Conservation (phyloP, 1,140 invertebrate genomes). For the Pemphigus obesinymphae region DNA sequence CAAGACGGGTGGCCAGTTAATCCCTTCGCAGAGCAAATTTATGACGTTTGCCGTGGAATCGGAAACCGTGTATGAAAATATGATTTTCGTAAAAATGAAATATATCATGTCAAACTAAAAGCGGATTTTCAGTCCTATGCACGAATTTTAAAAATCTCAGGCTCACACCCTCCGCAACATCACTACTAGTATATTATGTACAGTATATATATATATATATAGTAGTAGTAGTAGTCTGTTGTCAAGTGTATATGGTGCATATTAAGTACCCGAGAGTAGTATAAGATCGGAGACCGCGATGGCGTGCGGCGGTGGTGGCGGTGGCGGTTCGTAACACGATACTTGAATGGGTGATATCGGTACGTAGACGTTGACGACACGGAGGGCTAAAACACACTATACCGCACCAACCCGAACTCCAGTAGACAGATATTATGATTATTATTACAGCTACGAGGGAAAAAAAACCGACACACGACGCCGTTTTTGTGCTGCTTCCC, state of each 20-base stretch:
- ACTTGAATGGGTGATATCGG: conserved; percentile 19
- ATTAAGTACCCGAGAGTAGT: background rate
- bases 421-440: background rate
- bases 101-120: too few relatives aligned
- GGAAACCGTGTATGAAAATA: too few relatives aligned
- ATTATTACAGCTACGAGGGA: too few relatives aligned
- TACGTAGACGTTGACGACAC: background rate
- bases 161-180: too few relatives aligned
- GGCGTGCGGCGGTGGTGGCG: background rate
- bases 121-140: too few relatives aligned
- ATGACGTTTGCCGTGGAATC: too few relatives aligned
- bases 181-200: conserved; percentile 4
- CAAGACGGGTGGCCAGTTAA: too few relatives aligned
- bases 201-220: too few relatives aligned
- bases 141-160: too few relatives aligned
- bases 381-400: conserved; percentile 12
- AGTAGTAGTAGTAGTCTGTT: background rate
- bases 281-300: background rate
- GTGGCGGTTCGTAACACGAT: background rate
- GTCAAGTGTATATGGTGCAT: background rate
- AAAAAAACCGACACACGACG: conserved; percentile 13
- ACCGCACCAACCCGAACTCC: background rate
- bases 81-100: too few relatives aligned
- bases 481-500: conserved; percentile 31
- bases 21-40: too few relatives aligned